A percentile compares a stretch with the other conserved stretches of the same genome.
phyloP scores from a whole-genome alignment of 2,113 vertebrate genomes.

The Proterorhinus semilunaris region DNA sequence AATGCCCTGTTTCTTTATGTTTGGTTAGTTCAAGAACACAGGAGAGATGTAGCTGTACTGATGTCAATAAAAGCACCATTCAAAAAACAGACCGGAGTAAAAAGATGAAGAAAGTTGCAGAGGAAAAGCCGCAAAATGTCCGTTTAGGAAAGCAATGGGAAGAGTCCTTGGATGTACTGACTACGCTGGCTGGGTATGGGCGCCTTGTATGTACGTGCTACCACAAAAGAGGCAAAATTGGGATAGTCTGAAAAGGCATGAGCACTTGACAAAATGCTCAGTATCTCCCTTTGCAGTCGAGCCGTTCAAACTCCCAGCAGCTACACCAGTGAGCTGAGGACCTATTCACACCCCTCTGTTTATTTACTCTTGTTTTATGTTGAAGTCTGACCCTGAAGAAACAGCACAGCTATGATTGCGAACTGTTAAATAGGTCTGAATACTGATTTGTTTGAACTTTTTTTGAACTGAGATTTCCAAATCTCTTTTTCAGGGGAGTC shows the following conservation, averaged over 20 bases:
- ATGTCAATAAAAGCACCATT: slow-evolving; percentile 74
- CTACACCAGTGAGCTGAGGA: too few relatives aligned
- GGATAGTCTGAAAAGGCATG: slow-evolving; percentile 32
- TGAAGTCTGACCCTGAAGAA: too few relatives aligned
- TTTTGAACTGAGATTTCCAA: too few relatives aligned
- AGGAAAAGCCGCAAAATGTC: slow-evolving; percentile 27
- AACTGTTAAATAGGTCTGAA: too few relatives aligned
- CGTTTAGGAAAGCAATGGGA: slow-evolving; percentile 28
- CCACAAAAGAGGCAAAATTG: slow-evolving; percentile 23
- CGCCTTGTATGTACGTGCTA: slow-evolving; percentile 1
- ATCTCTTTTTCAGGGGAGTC: too few relatives aligned
- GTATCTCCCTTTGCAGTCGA: slow-evolving; percentile 5
- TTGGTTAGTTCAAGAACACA: slow-evolving; percentile 58
- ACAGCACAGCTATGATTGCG: too few relatives aligned
- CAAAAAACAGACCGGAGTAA: slow-evolving; percentile 28
- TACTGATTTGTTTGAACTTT: too few relatives aligned
- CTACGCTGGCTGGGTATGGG: slow-evolving; percentile 41
- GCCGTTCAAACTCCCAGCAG: slow-evolving; percentile 27
- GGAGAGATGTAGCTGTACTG: slow-evolving; percentile 56
- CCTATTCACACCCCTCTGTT: too few relatives aligned
- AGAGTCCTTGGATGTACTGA: slow-evolving; percentile 44
- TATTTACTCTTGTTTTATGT: too few relatives aligned
- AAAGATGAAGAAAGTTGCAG: slow-evolving; percentile 24
- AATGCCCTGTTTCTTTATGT: slow-evolving; percentile 62
- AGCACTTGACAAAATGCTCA: slow-evolving; percentile 2